A percentile compares a stretch with the other conserved stretches of the same genome.
Conservation (phyloP, 1,140 invertebrate species). For the Megathymus violae region DNA sequence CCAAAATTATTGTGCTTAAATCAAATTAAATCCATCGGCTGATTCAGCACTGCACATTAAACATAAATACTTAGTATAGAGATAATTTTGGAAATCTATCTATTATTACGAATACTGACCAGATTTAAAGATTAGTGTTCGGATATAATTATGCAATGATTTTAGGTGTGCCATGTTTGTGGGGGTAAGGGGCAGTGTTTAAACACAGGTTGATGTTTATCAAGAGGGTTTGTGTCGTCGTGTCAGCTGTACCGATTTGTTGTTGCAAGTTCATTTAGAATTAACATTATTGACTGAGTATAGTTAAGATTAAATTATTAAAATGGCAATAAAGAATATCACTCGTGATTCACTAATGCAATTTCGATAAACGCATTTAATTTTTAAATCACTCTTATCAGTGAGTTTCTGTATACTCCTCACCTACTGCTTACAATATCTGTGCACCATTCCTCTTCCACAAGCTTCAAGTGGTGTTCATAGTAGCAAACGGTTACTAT, state of each 20-base stretch:
- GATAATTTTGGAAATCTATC: not conserved
- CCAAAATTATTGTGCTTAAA: too few relatives aligned
- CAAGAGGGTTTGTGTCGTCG: slow-evolving; percentile 14
- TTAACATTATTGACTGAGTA: slow-evolving; percentile 76
- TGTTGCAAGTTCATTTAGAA: slow-evolving; percentile 52
- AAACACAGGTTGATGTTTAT: not conserved
- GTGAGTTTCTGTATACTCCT: slow-evolving; percentile 20
- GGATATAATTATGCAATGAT: too few relatives aligned
- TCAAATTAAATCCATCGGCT: too few relatives aligned
- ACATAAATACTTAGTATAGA: too few relatives aligned
- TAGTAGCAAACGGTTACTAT: slow-evolving; percentile 8
- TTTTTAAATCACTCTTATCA: slow-evolving; percentile 45
- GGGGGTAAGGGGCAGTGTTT: too few relatives aligned
- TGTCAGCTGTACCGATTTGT: slow-evolving; percentile 38
- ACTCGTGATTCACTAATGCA: slow-evolving; percentile 55
- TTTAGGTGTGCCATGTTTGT: too few relatives aligned
- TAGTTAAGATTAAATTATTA: slow-evolving; percentile 67
- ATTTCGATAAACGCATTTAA: slow-evolving; percentile 75
- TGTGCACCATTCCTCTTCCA: slow-evolving; percentile 24
- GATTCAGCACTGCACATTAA: too few relatives aligned
- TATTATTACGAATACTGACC: not conserved
- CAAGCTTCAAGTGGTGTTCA: slow-evolving; percentile 23
- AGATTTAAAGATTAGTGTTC: too few relatives aligned
- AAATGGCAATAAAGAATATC: slow-evolving; percentile 50
- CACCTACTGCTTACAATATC: slow-evolving; percentile 14